Base-by-base conservation (phyloP, 2,888 invertebrate species). In the Pinctada fucata region DNA sequence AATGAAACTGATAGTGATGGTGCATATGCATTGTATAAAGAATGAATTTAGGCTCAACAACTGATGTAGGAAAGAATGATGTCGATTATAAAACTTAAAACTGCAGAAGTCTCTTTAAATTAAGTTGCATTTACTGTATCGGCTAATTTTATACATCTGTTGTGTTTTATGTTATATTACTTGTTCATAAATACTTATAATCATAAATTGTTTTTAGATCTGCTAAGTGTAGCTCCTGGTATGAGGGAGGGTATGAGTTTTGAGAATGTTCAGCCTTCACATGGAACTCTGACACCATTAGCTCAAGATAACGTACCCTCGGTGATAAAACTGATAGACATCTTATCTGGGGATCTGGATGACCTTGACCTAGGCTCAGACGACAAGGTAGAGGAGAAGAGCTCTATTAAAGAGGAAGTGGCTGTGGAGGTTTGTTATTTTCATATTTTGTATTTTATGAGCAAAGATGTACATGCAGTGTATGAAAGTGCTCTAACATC, bases 191-290 rank as follows among this genome's bases (percentile, higher is more conserved):
- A 31, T 31, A 31, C 31, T 31, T 31, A 31, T 31, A 31, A 31
- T 31, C 31, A 31, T 31, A 31, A 31, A 31, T 31, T 31, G 31
- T 31, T 31, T 31, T 31, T 89, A 95, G 95, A 94, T 80, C 91
- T 95, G 51, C 88, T 95, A 3, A 94, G 94, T 2, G 93, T 94
- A 79, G 95, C 96, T 0, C 96, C 96, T 8, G 96, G 96, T 0
- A 95, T 96, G 85, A 91, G 93, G 13, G 74, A 84, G 68, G 93
- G 93, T 13, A 88, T 92, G 85, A 86, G 84, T 48, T 93, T 93
- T 84, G 80, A 93, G 94, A 95, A 49, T 92, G 31, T 31, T 31
- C 95, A 13, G 88, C 94, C 66, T 95, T 8, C 69, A n/a, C 16
- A 6, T 49, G 69, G 75, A 50, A 13, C 74, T 13, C 64, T 47